Percentiles rank a stretch among this genome's conserved stretches.
phyloP scores from a whole-genome alignment of 2,113 vertebrate species.

The Vulpes lagopus region DNA sequence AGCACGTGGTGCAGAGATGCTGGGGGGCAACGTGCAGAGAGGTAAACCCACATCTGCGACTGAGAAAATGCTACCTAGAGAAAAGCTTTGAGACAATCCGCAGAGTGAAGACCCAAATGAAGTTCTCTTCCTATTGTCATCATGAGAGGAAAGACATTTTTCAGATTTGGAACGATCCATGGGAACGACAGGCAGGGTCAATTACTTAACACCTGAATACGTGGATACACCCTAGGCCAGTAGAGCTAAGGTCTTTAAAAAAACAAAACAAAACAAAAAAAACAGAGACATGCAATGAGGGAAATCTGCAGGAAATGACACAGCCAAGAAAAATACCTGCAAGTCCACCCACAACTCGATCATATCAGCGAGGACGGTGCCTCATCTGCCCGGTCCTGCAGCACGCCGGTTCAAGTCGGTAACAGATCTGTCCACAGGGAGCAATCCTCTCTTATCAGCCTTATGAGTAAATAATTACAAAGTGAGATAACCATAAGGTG shows the following conservation, averaged over 20 bases:
- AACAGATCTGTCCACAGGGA: neutral
- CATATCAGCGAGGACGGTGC: neutral
- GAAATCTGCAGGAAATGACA: neutral
- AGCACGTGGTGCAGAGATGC: accelerated
- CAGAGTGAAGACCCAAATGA: neutral
- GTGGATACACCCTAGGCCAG: no score
- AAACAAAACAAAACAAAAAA: neutral
- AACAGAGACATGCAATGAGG: neutral
- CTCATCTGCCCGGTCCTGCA: neutral
- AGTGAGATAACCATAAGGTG: neutral
- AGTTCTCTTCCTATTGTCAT: neutral
- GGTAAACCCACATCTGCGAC: neutral
- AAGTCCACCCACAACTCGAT: neutral
- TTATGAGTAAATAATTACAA: neutral
- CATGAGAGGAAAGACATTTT: neutral
- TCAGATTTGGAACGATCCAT: neutral
- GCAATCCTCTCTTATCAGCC: neutral
- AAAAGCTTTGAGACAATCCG: neutral
- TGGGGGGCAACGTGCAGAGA: neutral
- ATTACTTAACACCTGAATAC: neutral
- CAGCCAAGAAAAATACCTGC: neutral
- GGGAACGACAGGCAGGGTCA: accelerated
- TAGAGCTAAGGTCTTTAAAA: neutral
- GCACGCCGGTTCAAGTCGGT: accelerated
- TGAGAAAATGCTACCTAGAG: neutral